A percentile compares a stretch with the other conserved stretches of the same genome.
phyloP scores from a whole-genome alignment of 2,113 vertebrate species.

The Quiscalus mexicanus region DNA sequence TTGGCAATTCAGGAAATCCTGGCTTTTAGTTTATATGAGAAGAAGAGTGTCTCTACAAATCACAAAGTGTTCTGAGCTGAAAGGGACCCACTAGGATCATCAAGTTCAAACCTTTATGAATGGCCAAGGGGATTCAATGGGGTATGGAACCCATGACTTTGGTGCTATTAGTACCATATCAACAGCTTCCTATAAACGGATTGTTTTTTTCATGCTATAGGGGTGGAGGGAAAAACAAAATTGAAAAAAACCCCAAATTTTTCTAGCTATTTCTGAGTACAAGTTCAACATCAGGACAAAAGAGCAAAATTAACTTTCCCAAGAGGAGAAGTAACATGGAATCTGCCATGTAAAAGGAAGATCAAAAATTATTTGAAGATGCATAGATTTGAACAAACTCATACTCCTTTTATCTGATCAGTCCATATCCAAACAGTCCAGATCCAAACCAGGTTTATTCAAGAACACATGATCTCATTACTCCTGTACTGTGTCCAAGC shows the following conservation, averaged over 20 bases:
- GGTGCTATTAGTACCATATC: background rate
- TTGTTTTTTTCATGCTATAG: background rate
- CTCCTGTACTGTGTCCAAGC: accelerated
- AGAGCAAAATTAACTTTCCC: background rate
- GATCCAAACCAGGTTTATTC: background rate
- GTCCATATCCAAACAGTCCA: background rate
- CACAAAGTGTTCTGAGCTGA: background rate
- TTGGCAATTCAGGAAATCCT: background rate
- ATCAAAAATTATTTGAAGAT: background rate
- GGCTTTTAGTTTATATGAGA: too few species aligned
- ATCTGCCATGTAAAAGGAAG: background rate
- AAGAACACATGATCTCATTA: background rate
- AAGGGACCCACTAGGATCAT: background rate
- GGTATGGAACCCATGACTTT: background rate
- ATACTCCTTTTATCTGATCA: accelerated
- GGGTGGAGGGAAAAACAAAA: background rate
- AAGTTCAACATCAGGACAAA: background rate
- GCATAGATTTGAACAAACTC: background rate
- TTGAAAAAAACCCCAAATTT: background rate
- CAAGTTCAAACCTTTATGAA: background rate
- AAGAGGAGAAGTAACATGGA: background rate
- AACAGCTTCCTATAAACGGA: background rate
- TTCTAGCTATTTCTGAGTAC: background rate
- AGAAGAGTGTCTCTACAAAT: background rate
- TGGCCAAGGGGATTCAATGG: background rate